Evolutionary conservation across 2,888 invertebrate species (phyloP), one percentile per base, ranked within the genome.

Genomic region (Amphipoea lucens): DNA sequence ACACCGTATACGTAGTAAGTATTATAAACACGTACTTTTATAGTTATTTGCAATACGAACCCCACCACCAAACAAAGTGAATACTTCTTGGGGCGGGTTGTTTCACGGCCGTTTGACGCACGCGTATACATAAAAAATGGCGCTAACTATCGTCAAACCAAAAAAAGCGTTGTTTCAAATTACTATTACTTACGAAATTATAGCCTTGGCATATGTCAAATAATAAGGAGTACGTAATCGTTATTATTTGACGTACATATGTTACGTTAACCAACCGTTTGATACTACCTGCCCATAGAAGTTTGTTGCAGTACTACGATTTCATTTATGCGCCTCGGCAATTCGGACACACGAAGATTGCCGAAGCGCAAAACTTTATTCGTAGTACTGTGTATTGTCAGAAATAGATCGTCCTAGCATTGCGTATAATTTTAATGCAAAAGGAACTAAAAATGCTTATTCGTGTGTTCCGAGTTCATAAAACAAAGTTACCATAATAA

Each of bases 401-500:
- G 9, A 63, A 67, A 66, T n/a, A 48, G 5, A 29, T 74, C 23
- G 42, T 4, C 23, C 14, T 4, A 42, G 23, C 63, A 77, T 7
- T 60, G 57, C 3, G 7, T 7, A 40, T 7, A 51, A 29, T 29
- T 29, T 29, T 29, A 29, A 29, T 17, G 4, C 2, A 14, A 48
- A 57, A 5, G 4, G 7, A 42, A 20, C 5, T n/a, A 54, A 45
- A 76, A 63, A 29, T 23, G 17, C 45, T 6, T 48, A 20, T 29
- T 36, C 40, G 48, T 14, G 20, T 48, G 17, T 29, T 23, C 23
- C 11, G 11, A 54, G 20, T 68, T 67, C 3, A 40, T 54, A 12
- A 77, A 63, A 57, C 1, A 48, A 71, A 73, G 42, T 66, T 62
- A 73, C 51, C 45, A 70, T 51, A 57, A 70, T 51, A 57, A 54